A percentile compares a stretch with the other conserved stretches of the same genome.
phyloP scores from a whole-genome alignment of 2,888 invertebrate species.

The Acronicta aceris region DNA sequence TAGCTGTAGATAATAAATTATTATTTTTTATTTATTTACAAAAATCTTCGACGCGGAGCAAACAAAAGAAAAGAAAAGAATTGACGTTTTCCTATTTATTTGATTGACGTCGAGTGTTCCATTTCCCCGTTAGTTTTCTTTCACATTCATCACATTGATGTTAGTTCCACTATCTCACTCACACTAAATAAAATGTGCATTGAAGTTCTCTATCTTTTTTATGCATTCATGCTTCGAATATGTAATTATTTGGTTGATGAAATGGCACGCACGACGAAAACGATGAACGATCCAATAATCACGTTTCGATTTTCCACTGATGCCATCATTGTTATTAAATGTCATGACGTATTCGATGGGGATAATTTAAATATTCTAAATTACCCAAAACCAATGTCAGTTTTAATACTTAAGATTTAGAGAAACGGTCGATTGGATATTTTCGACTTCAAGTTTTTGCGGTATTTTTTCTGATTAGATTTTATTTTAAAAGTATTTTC shows the following conservation, averaged over 20 bases:
- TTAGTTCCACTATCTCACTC: not conserved
- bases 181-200: not conserved
- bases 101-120: too few species aligned
- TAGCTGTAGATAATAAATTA: not conserved
- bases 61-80: too few species aligned
- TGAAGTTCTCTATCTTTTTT: not conserved
- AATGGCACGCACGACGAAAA: not conserved
- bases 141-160: too few species aligned
- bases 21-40: not conserved
- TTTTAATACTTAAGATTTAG: not conserved
- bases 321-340: not conserved
- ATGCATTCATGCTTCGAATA: not conserved
- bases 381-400: not conserved
- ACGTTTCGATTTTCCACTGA: not conserved
- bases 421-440: not conserved
- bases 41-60: too few species aligned
- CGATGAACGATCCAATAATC: not conserved
- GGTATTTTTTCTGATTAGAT: too few species aligned
- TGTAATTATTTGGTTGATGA: not conserved
- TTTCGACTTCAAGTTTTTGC: not conserved
- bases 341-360: too few species aligned
- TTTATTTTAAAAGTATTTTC: not conserved
- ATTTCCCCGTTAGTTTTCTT: too few species aligned
- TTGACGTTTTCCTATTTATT: too few species aligned
- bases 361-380: not conserved